Evolutionary conservation across 2,113 vertebrate species (phyloP).

Genomic region (Pedetes capensis): DNA sequence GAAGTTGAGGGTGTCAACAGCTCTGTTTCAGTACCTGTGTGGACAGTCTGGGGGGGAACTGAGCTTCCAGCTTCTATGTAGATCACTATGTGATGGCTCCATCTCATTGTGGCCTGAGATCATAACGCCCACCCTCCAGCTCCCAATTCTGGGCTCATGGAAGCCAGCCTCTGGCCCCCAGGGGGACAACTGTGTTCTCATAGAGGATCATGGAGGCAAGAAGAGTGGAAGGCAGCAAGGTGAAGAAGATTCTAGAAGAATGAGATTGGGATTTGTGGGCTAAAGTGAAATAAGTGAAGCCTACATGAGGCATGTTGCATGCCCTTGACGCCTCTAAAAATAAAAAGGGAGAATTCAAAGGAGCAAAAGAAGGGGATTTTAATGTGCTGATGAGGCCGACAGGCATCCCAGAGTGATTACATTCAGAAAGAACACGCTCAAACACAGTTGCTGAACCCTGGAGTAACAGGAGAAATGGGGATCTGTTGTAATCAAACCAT

Average conservation of each 20-base stretch:
- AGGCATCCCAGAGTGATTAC: neutral
- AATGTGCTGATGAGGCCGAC: neutral
- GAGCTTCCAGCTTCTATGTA: neutral
- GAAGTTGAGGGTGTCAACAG: neutral
- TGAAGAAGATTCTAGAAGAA: slow-evolving; percentile 3
- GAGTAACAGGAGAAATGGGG: neutral
- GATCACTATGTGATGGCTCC: fast-evolving
- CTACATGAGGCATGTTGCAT: neutral
- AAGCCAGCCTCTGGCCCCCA: neutral
- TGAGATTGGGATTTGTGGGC: neutral
- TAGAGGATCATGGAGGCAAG: neutral
- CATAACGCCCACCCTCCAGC: fast-evolving
- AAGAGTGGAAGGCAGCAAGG: neutral
- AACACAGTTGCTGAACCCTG: neutral
- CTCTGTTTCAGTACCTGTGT: neutral
- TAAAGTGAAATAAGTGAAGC: neutral
- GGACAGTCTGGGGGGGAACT: neutral
- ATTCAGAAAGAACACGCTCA: neutral
- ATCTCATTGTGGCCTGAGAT: fast-evolving
- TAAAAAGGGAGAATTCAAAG: neutral
- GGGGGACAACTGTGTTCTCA: neutral
- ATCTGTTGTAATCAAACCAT: neutral
- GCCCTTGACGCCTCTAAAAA: neutral
- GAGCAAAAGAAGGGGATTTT: neutral
- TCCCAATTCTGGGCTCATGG: neutral